phyloP scores from a whole-genome alignment of 35 echinoderm and acorn worm species.

The Lytechinus variegatus region DNA sequence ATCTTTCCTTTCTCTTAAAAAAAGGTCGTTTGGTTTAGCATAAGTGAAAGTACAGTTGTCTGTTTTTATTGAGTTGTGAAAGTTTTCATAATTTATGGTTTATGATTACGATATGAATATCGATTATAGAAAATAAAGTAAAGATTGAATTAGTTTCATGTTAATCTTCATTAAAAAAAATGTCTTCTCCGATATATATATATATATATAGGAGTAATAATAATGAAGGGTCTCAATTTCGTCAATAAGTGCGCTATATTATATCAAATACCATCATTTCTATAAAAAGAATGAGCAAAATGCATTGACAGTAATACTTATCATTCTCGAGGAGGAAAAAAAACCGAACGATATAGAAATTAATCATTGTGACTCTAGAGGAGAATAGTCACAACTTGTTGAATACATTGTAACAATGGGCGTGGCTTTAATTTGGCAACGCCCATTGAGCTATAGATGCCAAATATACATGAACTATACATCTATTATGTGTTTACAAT shows the following conservation, averaged over 20 bases:
- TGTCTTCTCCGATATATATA: not conserved
- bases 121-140: not conserved
- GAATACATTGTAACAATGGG: not conserved
- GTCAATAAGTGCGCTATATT: no score
- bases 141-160: not conserved
- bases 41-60: not conserved
- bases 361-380: not conserved
- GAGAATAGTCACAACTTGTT: not conserved
- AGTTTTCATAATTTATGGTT: not conserved
- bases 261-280: no score
- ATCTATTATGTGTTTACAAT: constrained; percentile 23
- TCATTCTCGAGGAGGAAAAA: not conserved
- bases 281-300: not conserved
- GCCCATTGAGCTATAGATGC: not conserved
- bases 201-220: no score
- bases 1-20: not conserved
- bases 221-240: no score
- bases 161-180: not conserved
- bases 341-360: not conserved
- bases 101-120: not conserved
- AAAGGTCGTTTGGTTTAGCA: not conserved
- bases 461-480: constrained; percentile 53
- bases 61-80: constrained; percentile 2
- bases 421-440: not conserved
- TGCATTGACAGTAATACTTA: not conserved